Conservation (phyloP, 2,888 invertebrate genomes). For the Drosophila lacicola region DNA sequence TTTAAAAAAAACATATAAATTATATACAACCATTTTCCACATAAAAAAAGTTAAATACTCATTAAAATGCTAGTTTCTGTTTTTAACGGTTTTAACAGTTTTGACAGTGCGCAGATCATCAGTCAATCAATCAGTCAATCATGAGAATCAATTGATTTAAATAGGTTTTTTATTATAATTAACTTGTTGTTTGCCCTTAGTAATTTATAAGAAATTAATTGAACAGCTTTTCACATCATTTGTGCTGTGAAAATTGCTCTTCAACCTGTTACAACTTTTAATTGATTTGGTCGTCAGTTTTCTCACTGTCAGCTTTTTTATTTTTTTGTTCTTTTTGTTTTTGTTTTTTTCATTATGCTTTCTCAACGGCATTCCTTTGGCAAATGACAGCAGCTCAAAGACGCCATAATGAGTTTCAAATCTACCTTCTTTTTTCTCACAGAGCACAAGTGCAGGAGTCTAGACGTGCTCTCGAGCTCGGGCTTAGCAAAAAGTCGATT, state of each 20-base stretch:
- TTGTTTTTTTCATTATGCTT: not conserved
- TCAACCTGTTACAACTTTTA: conserved; percentile 16
- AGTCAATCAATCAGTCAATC: not conserved
- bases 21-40: no score
- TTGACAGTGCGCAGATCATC: not conserved
- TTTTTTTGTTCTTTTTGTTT: not conserved
- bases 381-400: conserved; percentile 3
- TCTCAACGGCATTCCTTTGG: conserved; percentile 6
- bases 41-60: no score
- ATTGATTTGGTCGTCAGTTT: conserved; percentile 31
- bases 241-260: not conserved
- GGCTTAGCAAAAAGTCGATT: conserved; percentile 28
- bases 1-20: no score
- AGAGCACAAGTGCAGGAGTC: conserved; percentile 1
- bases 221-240: not conserved
- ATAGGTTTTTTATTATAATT: no score
- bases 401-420: conserved; percentile 67
- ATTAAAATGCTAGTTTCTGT: no score
- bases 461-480: not conserved
- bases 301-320: conserved; percentile 12
- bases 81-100: no score
- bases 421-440: conserved; percentile 15
- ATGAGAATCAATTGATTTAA: not conserved
- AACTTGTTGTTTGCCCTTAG: not conserved
- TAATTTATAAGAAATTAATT: not conserved